Conservation (phyloP, 2,797 vertebrate genomes). For the Manis javanica region DNA sequence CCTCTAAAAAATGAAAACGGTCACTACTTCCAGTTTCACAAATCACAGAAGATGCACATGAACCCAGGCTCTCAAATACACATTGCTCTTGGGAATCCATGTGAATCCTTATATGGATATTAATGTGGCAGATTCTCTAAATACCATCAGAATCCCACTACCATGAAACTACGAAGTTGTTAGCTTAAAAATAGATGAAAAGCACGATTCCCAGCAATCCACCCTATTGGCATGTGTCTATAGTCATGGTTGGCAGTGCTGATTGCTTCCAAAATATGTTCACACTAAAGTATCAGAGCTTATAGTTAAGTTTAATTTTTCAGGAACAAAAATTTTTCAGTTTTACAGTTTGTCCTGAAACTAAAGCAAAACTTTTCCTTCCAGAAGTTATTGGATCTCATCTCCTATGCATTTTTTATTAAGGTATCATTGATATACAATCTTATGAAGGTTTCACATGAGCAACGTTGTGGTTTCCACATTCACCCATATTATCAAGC, state of each 20-base stretch:
- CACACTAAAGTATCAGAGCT: neutral
- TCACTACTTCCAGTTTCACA: neutral
- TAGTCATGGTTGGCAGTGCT: neutral
- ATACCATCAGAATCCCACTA: neutral
- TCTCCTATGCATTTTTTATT: no score
- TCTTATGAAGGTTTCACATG: no score
- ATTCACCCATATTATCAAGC: no score
- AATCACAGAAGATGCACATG: neutral
- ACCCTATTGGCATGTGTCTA: neutral
- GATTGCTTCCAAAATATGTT: neutral
- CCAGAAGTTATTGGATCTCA: neutral
- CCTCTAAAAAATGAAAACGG: neutral
- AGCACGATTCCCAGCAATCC: neutral
- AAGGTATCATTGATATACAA: no score
- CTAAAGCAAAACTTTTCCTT: neutral
- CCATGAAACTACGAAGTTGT: neutral
- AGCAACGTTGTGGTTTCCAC: no score
- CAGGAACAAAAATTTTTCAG: neutral
- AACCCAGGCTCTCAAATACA: neutral
- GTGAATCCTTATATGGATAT: neutral
- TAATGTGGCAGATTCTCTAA: neutral
- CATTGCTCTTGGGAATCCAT: neutral
- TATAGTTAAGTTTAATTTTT: neutral
- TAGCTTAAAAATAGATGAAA: neutral
- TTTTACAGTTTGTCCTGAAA: neutral